Evolutionary conservation across 37 sponge, comb jelly and placozoan species (phyloP).

Genomic region (Axinella damicornis): DNA sequence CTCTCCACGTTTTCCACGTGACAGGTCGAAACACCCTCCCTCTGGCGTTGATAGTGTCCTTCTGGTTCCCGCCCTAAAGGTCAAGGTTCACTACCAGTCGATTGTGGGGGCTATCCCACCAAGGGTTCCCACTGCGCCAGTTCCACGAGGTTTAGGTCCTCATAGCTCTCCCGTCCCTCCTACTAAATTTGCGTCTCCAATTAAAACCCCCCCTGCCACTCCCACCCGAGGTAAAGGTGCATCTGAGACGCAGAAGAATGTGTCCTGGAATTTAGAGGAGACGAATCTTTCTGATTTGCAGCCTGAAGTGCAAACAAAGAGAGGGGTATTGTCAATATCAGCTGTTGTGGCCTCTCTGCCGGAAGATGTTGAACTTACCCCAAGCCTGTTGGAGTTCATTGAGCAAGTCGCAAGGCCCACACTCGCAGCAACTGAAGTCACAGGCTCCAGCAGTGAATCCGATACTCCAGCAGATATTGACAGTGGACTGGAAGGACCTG

Average conservation of each 20-base stretch:
- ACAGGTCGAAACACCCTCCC: neutral
- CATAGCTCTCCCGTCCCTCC: neutral
- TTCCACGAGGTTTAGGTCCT: neutral
- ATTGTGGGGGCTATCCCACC: slow-evolving; percentile 17
- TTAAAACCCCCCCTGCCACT: neutral
- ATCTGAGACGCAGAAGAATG: neutral
- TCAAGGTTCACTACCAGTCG: slow-evolving; percentile 76
- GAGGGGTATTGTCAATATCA: slow-evolving; percentile 65
- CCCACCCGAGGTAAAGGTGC: no score
- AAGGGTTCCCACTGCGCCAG: neutral
- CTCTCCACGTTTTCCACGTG: no score
- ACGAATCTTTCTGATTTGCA: neutral
- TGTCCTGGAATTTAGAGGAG: neutral
- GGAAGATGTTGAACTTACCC: slow-evolving; percentile 67
- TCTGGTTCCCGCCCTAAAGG: slow-evolving; percentile 69
- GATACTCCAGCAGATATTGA: slow-evolving; percentile 23
- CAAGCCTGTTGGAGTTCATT: slow-evolving; percentile 83
- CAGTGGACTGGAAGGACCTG: neutral
- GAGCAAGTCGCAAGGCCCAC: slow-evolving; percentile 87
- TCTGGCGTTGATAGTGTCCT: slow-evolving; percentile 33
- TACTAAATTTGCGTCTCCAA: neutral
- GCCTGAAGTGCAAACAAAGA: slow-evolving; percentile 54
- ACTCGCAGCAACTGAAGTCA: slow-evolving; percentile 43
- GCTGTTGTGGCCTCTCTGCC: slow-evolving; percentile 71
- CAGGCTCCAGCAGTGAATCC: slow-evolving; percentile 13